These are phyloP conservation scores for Endomychus coccineus DNA, from an alignment of 2,888 invertebrate genomes.

Conservation along the genomic window DNA sequence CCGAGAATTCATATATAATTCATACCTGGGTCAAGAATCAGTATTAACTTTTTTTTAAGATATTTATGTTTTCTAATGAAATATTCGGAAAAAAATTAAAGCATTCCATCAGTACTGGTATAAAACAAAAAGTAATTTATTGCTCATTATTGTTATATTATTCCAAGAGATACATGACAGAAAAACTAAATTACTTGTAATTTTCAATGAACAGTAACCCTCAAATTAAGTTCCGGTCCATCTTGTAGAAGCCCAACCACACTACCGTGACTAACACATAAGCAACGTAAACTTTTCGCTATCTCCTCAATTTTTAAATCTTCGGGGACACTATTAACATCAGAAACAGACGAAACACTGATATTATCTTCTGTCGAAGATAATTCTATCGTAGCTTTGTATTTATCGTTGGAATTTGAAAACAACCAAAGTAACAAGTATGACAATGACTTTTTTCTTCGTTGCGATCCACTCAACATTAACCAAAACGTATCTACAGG, in stretches of 20 bases:
- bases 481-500: conserved; percentile 38
- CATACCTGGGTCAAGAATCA: too few relatives aligned
- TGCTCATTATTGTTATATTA: too few relatives aligned
- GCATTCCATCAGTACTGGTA: too few relatives aligned
- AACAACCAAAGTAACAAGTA: conserved; percentile 37
- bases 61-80: too few relatives aligned
- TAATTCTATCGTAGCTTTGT: conserved; percentile 36
- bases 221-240: conserved; percentile 34
- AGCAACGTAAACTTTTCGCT: conserved; percentile 31
- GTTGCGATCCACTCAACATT: conserved; percentile 35
- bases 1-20: too few relatives aligned
- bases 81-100: too few relatives aligned
- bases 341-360: conserved; percentile 34
- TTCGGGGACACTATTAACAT: conserved; percentile 29
- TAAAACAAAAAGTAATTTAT: too few relatives aligned
- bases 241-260: conserved; percentile 32
- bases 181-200: too few relatives aligned
- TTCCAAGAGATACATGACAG: too few relatives aligned
- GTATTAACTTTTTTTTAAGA: too few relatives aligned
- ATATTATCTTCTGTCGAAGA: conserved; percentile 32
- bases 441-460: conserved; percentile 25
- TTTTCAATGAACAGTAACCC: conserved; percentile 34
- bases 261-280: conserved; percentile 32
- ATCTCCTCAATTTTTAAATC: conserved; percentile 28
- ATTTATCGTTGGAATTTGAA: conserved; percentile 32